These are phyloP conservation scores for Neodiprion lecontei DNA, from an alignment of 1,140 invertebrate species.

Conservation along the genomic window DNA sequence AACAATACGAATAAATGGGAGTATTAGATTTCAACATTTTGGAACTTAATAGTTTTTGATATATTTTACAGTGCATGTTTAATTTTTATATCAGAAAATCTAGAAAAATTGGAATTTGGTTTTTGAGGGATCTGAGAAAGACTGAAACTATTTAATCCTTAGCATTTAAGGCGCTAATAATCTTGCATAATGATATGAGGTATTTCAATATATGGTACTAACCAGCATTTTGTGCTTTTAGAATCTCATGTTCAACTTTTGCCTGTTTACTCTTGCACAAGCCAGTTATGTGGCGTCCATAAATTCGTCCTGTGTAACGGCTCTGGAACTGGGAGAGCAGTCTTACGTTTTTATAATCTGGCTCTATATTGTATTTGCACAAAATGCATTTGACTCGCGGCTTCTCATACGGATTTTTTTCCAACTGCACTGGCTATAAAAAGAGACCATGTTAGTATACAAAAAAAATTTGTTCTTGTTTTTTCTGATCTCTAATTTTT, in stretches of 20 bases:
- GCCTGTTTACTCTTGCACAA: slow-evolving; percentile 80
- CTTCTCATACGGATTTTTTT: slow-evolving; percentile 82
- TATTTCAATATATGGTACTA: slow-evolving; percentile 20
- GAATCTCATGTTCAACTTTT: slow-evolving; percentile 73
- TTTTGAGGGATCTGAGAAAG: too few species aligned
- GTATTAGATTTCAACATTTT: too few species aligned
- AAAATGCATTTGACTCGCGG: slow-evolving; percentile 80
- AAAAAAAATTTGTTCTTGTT: not conserved
- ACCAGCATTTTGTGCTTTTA: slow-evolving; percentile 74
- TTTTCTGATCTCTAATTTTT: not conserved
- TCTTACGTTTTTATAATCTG: slow-evolving; percentile 92
- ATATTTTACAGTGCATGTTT: too few species aligned
- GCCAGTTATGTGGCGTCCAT: slow-evolving; percentile 91
- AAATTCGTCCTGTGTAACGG: slow-evolving; percentile 88
- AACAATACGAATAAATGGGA: too few species aligned
- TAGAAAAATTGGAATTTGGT: too few species aligned
- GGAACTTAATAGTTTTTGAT: too few species aligned
- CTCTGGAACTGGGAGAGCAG: slow-evolving; percentile 96
- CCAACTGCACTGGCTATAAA: slow-evolving; percentile 68
- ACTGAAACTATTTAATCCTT: too few species aligned
- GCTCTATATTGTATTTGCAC: slow-evolving; percentile 83
- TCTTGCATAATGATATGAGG: too few species aligned
- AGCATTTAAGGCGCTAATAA: too few species aligned
- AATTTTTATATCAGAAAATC: too few species aligned
- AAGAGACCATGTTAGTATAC: slow-evolving; percentile 8